Evolutionary conservation across 1,140 invertebrate genomes (phyloP).

Genomic region (Theocolax elegans): DNA sequence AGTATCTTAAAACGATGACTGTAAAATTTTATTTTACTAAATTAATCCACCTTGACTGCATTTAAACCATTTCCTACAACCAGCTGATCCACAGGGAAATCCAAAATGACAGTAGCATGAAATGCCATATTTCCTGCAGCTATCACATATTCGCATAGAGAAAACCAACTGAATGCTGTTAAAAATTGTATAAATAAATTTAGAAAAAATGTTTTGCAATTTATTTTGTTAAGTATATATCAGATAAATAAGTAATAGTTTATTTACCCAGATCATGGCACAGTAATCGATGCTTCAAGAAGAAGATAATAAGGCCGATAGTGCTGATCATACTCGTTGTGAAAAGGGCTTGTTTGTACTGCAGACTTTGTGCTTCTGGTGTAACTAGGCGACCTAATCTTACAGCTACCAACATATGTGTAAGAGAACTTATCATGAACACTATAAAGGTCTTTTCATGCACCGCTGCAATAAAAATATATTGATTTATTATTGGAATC

Average conservation of each 20-base stretch:
- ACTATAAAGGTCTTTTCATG: conserved; percentile 93
- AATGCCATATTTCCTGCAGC: conserved; percentile 92
- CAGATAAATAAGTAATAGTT: neutral
- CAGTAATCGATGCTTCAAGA: conserved; percentile 86
- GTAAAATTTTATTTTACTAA: conserved; percentile 44
- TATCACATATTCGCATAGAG: conserved; percentile 90
- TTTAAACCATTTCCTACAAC: conserved; percentile 74
- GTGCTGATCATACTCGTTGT: conserved; percentile 81
- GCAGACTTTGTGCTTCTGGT: conserved; percentile 70
- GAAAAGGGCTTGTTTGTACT: conserved; percentile 80
- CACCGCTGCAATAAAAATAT: conserved; percentile 75
- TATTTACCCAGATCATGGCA: conserved; percentile 88
- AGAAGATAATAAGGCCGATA: conserved; percentile 84
- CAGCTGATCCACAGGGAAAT: conserved; percentile 85
- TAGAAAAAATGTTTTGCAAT: conserved; percentile 16
- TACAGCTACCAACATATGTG: conserved; percentile 83
- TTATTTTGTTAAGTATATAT: neutral
- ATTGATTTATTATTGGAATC: conserved; percentile 20
- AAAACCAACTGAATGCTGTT: conserved; percentile 93
- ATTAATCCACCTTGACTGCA: conserved; percentile 61
- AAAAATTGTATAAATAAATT: conserved; percentile 39
- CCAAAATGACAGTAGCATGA: conserved; percentile 86
- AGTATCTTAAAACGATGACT: conserved; percentile 21
- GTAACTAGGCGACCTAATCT: conserved; percentile 66
- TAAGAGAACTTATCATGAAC: conserved; percentile 88